Base-by-base conservation (phyloP, 1,140 invertebrate genomes). In the Drosophila parabipectinata region DNA sequence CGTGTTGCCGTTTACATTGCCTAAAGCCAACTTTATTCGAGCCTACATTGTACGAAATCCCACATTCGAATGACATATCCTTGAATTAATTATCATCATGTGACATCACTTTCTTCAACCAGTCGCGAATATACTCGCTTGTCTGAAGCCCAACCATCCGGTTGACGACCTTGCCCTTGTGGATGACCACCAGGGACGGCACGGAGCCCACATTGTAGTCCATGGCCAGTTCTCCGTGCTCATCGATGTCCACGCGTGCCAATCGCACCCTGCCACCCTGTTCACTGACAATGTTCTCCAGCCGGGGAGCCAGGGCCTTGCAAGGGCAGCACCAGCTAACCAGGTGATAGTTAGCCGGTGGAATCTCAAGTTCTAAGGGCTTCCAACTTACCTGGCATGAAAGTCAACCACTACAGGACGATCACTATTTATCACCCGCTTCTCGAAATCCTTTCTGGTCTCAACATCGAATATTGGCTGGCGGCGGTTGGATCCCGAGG, bases 291-390 rank as follows among this genome's bases (percentile, higher is more conserved):
- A 98, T 94, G 37, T 95, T 95, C 92, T 98, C 97, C 50, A 99
- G 93, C 39, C 98, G 93, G 4, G 98, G 98, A 26, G 95, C 96
- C 39, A 99, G 92, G 66, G 97, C 94, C 87, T 97, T 96, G 91
- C 98, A 99, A 1, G 98, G 98, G 82, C 97, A 97, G 92, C 98
- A 99, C 98, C 98, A 99, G 59, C 97, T 99, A 21, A 4, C 12
- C 2, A 15, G 26, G 12, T 0, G 10, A 0, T 2, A 10, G 3
- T 15, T 14, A 2, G 8, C 48, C 8, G 37, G 37, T 9, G 9
- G 3, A 45, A 21, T 7, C 6, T 28, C 1, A 45, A 18, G 18
- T 0, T 18, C 18, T 18, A 7, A 47, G 1, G 1, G 30, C 9
- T 3, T 21, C 15, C 63, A 81, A 94, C 24, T 95, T 94, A 98